Evolutionary conservation across 1,140 invertebrate genomes (phyloP).

Genomic region (Pristionchus pacificus): DNA sequence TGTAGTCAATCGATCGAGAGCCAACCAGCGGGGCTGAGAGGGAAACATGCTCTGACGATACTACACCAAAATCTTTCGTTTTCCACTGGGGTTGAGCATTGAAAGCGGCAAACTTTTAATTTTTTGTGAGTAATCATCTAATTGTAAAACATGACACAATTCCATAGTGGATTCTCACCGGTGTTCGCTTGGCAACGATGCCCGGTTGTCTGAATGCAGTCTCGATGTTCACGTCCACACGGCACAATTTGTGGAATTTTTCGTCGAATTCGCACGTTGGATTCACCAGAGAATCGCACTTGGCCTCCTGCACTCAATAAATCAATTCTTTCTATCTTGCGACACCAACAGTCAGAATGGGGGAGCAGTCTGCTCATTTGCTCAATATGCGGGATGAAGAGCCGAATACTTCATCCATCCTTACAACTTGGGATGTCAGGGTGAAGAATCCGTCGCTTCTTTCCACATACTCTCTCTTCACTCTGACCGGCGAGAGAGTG

Average conservation of each 20-base stretch:
- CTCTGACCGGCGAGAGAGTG: too few species aligned
- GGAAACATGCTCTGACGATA: not conserved
- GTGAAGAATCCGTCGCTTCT: too few species aligned
- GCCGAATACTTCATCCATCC: too few species aligned
- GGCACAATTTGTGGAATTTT: slow-evolving; percentile 33
- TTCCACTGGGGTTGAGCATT: not conserved
- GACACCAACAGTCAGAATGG: too few species aligned
- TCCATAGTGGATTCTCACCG: slow-evolving; percentile 20
- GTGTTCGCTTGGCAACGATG: slow-evolving; percentile 35
- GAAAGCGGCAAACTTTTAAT: not conserved
- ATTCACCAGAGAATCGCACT: not conserved
- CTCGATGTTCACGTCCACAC: slow-evolving; percentile 39
- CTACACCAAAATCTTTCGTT: not conserved
- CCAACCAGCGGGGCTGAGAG: not conserved
- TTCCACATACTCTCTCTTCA: too few species aligned
- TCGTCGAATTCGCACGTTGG: slow-evolving; percentile 20
- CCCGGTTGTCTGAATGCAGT: slow-evolving; percentile 34
- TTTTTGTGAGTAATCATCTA: not conserved
- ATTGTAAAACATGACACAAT: not conserved
- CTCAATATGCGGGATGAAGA: too few species aligned
- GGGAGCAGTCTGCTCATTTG: too few species aligned
- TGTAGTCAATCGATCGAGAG: not conserved
- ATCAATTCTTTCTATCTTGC: not conserved
- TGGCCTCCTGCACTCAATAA: not conserved
- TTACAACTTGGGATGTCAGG: too few species aligned